Evolutionary conservation across 2,888 invertebrate species (phyloP), one percentile per base, ranked within the genome.

Genomic region (Drosophila testacea): DNA sequence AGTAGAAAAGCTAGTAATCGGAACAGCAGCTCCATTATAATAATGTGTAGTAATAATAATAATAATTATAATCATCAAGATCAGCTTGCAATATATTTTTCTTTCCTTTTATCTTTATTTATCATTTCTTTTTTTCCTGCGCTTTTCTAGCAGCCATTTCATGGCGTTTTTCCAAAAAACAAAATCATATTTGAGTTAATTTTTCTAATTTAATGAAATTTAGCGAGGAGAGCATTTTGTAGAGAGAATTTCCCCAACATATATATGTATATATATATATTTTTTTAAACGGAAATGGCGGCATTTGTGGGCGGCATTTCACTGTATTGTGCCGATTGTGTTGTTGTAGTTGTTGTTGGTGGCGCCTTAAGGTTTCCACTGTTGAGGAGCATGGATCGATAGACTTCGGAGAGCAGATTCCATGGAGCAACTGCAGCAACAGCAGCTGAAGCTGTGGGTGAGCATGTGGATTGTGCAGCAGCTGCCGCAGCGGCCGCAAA

Each of bases 401-500:
- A 92, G n/a, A 92, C 91, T 71, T 92, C 92, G 9, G 92, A 92
- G 1, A 92, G 83, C 9, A 92, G 85, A 63, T 91, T 92, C 92
- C 92, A 92, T 0, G 74, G 67, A 27, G 70, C 63, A 1, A 34
- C 64, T 5, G 64, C 69, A 1, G 52, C 68, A 6, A 50, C 50
- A 6, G 69, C 36, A 0, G 56, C 28, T 2, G 48, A 10, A 16
- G 50, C 27, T 7, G 52, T n/a, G 61, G 39, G n/a, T 32, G 41
- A 59, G 22, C 57, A 9, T 54, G 67, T 62, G 46, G 48, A 27
- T 13, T 42, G 51, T 4, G 90, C 91, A n/a, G 90, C 91, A 0
- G 84, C 91, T 0, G 91, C 91, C 0, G 91, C 91, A 1, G 91
- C 91, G 30, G 91, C 91, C 7, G 91, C 91, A 57, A 91, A 89